Base-by-base conservation (phyloP, 2,888 invertebrate species). In the Cephus sareptanus region DNA sequence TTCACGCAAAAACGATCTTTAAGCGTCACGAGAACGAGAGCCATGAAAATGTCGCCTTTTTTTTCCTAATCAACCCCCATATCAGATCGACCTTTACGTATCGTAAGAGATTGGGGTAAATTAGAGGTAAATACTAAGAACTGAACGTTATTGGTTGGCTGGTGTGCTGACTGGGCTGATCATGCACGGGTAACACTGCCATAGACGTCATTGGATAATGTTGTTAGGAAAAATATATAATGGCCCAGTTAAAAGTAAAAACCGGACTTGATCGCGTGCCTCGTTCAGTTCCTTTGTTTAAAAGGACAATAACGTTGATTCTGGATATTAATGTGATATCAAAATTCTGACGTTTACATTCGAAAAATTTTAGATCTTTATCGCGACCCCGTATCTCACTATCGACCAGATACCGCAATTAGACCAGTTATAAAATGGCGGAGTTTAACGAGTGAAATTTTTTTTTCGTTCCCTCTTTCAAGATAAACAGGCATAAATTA, bases 11-110 rank as follows among this genome's bases (percentile, higher is more conserved):
- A 31, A 12, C 33, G 71, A 34, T 71, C 34, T 71, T 71, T 71
- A 34, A 71, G 71, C 71, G 71, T 71, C 34, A 71, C 71, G 71
- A 71, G 2, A 33, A 31, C 31, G 71, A 71, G 30, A 71, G 31
- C 34, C 71, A 34, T 34, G 34, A 31, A 74, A 74, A 74, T 74
- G 74, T 74, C 12, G 56, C 34, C 34, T 75, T 40, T 75, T 75
- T 75, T 75, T 75, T 75, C 68, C 68, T 40, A 34, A 33, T 30
- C 34, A 30, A 23, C 30, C 9, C 6, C 31, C 13, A 37, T 31
- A 75, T 30, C 68, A 23, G 33, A 40, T 56, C 56, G 56, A 56
- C 56, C 56, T 56, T 56, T 56, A 37, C 56, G 9, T 56, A 56
- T 2, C 56, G 56, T 56, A 56, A 23, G 23, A 9, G 56, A 23